Conservation (phyloP, 1,140 invertebrate species). For the Xylocopa sonorina region DNA sequence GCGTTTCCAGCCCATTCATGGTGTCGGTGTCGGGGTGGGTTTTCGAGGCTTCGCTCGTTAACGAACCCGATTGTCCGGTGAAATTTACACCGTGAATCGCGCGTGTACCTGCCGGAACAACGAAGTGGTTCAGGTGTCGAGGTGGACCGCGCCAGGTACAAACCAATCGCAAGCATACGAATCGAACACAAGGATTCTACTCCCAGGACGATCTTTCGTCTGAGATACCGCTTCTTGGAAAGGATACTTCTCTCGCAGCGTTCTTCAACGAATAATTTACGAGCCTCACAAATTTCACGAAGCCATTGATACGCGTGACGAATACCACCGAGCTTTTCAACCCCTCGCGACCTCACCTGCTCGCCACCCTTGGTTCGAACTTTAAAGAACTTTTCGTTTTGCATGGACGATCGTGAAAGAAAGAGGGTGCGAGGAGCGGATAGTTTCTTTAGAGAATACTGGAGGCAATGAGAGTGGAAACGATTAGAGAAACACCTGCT, state of each 20-base stretch:
- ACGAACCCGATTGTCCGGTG: conserved; percentile 47
- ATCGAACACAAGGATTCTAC: not conserved
- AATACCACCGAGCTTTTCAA: not conserved
- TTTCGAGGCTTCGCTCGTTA: conserved; percentile 25
- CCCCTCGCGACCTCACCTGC: not conserved
- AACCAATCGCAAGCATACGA: conserved; percentile 13
- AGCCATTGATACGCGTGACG: conserved; percentile 22
- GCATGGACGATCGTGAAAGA: not conserved
- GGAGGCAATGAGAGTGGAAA: not conserved
- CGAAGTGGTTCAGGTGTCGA: conserved; percentile 11
- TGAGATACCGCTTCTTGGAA: not conserved
- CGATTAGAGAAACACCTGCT: not conserved
- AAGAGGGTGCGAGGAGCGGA: not conserved
- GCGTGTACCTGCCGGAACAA: not conserved
- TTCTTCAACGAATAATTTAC: conserved; percentile 4
- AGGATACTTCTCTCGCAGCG: not conserved
- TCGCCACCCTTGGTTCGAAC: not conserved
- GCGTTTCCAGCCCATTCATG: conserved; percentile 15
- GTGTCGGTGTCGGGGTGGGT: conserved; percentile 9
- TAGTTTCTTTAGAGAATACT: not conserved
- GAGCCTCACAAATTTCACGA: not conserved
- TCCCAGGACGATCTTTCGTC: not conserved
- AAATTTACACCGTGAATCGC: conserved; percentile 56
- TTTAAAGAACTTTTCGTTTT: not conserved
- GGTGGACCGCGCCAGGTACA: conserved; percentile 13